These are phyloP conservation scores for Drosophila yooni DNA, from an alignment of 2,888 invertebrate genomes.

Conservation along the genomic window DNA sequence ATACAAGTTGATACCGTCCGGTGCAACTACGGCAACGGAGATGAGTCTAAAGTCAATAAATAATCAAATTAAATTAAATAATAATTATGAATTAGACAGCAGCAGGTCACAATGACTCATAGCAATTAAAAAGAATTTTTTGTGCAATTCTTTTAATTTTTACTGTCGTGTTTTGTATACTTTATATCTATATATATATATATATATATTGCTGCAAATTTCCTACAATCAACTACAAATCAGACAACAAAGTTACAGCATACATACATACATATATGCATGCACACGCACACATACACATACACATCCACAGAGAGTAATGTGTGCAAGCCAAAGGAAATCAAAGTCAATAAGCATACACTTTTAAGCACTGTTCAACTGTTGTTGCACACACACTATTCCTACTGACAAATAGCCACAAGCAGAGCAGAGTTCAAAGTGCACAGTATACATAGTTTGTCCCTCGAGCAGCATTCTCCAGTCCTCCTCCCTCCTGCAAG, in stretches of 20 bases:
- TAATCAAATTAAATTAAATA: conserved; percentile 3
- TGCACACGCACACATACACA: conserved; percentile 13
- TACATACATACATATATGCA: conserved; percentile 1
- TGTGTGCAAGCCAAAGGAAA: background rate
- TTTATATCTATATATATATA: background rate
- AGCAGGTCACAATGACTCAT: background rate
- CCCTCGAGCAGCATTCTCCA: conserved; percentile 20
- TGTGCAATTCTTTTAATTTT: conserved; percentile 3
- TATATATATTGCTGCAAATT: conserved; percentile 45
- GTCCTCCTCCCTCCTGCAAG: conserved; percentile 1
- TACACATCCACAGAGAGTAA: background rate
- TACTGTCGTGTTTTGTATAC: conserved; percentile 11
- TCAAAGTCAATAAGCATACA: conserved; percentile 1
- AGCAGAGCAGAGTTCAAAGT: conserved; percentile 4
- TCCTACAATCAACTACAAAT: conserved; percentile 69
- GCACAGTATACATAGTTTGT: background rate
- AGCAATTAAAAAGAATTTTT: background rate
- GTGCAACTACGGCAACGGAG: conserved; percentile 41
- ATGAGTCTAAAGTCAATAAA: conserved; percentile 43
- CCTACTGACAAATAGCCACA: conserved; percentile 37
- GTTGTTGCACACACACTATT: conserved; percentile 47
- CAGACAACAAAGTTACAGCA: conserved; percentile 26
- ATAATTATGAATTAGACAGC: conserved; percentile 13
- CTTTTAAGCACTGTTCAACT: conserved; percentile 51
- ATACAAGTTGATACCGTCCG: conserved; percentile 59